Evolutionary conservation across 1,140 invertebrate species (phyloP).

Genomic region (Leptopilina boulardi): DNA sequence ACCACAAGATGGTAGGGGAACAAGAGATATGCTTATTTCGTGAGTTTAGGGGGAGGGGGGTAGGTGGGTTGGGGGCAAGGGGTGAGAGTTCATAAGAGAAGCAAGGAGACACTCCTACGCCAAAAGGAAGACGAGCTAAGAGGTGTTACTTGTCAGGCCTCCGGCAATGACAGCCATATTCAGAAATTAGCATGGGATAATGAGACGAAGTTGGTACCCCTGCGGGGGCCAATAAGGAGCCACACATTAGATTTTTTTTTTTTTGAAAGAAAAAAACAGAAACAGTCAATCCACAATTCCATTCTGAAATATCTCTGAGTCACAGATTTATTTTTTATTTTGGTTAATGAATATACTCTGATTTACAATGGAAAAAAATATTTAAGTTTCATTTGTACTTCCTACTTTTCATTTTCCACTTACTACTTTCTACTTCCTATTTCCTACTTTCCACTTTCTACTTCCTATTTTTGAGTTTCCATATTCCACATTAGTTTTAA

Average conservation of each 20-base stretch:
- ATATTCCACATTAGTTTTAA: too few relatives aligned
- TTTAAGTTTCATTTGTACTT: too few relatives aligned
- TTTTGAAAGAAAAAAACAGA: constrained; percentile 50
- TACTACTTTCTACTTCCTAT: too few relatives aligned
- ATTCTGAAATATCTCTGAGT: constrained; percentile 66
- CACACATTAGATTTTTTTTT: constrained; percentile 45
- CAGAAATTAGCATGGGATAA: constrained; percentile 77
- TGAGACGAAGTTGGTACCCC: constrained; percentile 72
- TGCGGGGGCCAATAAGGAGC: constrained; percentile 67
- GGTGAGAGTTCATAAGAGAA: background rate
- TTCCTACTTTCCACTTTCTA: background rate
- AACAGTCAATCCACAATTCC: constrained; percentile 62
- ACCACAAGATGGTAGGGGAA: constrained; percentile 9
- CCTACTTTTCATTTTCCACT: too few relatives aligned
- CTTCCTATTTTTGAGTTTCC: constrained; percentile 38
- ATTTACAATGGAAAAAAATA: too few relatives aligned
- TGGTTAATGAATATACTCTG: background rate
- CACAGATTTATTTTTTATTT: constrained; percentile 48
- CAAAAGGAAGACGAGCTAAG: constrained; percentile 66
- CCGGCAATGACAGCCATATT: constrained; percentile 75
- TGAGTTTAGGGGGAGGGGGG: constrained; percentile 34
- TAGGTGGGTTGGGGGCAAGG: background rate
- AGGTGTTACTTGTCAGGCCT: constrained; percentile 75
- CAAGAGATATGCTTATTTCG: constrained; percentile 40
- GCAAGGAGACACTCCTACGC: constrained; percentile 71